A percentile compares a stretch with the other conserved stretches of the same genome.
Evolutionary conservation across 2,113 vertebrate genomes (phyloP).

Genomic region (Colossoma macropomum): DNA sequence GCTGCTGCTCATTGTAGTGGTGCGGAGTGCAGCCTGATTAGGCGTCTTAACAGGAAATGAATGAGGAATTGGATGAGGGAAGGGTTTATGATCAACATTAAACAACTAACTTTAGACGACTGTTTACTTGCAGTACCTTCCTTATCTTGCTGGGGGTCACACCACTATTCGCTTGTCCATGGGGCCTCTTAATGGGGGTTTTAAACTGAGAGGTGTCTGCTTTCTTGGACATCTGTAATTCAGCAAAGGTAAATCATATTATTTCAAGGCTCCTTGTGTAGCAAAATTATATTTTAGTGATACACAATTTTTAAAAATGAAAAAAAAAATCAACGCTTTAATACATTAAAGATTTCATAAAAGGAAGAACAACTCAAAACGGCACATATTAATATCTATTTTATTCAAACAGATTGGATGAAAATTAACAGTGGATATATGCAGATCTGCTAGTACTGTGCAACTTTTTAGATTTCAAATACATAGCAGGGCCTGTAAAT

Average conservation of each 20-base stretch:
- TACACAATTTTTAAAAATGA: too few relatives aligned
- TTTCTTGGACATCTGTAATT: conserved; percentile 61
- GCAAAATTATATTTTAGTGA: neutral
- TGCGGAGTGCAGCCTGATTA: conserved; percentile 46
- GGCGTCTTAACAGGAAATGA: conserved; percentile 36
- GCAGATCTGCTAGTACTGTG: too few relatives aligned
- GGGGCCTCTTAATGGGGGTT: conserved; percentile 61
- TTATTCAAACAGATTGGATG: too few relatives aligned
- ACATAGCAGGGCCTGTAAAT: too few relatives aligned
- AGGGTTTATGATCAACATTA: neutral
- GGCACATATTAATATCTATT: too few relatives aligned
- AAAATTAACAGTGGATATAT: too few relatives aligned
- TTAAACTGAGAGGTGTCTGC: conserved; percentile 53
- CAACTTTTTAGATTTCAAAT: too few relatives aligned
- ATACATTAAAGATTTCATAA: neutral
- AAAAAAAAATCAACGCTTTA: too few relatives aligned
- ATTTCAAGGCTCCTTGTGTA: neutral
- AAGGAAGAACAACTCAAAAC: too few relatives aligned
- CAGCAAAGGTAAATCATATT: neutral
- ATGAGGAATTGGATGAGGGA: neutral
- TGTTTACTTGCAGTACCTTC: conserved; percentile 50
- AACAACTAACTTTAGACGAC: neutral
- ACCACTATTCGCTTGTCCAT: conserved; percentile 11
- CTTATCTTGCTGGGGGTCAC: conserved; percentile 60
- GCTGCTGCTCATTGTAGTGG: conserved; percentile 27